Evolutionary conservation across 2,113 vertebrate species (phyloP), one percentile per base, ranked within the genome.

Genomic region (Vicugna pacos): DNA sequence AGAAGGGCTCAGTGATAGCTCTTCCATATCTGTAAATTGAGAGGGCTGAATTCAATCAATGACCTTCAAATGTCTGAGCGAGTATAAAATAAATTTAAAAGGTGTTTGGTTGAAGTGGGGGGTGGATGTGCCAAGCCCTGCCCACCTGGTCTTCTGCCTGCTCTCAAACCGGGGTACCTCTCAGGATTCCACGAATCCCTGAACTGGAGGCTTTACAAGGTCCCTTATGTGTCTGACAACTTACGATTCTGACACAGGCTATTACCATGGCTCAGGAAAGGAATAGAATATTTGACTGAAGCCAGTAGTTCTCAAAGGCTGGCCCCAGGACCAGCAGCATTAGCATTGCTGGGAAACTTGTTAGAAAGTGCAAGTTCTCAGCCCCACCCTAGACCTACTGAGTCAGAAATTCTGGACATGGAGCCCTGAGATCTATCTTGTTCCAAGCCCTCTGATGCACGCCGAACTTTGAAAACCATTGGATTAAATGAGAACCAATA

Each of bases 1-100:
- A 22, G 12, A 14, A 54, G 3, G 14, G 8, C 17, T 20, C 19
- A 28, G 20, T 4, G 35, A 4, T 0, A 7, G 7, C 22, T 20
- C 6, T 83, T 69, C 3, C 50, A 79, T 69, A 38, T 12, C 13
- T 65, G 1, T 54, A 46, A 90, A 67, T 13, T 32, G 35, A 46
- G 70, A 2, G 5, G 1, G 7, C 5, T 35, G 15, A 15, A 85
- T 58, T 64, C 48, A 76, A 48, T 7, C 16, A 58, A 1, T 58
- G n/a, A 58, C 26, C 60, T 82, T 38, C 42, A 90, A 28, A 22
- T 86, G 48, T 24, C 30, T 24, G 20, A 52, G 9, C 58, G 52
- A 82, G 12, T 15, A n/a, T 17, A 70, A 86, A 76, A 69, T 42
- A 79, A 93, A 84, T 38, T 8, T 64, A 93, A 52, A 8, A 15